These are phyloP conservation scores for Glareola pratincola DNA, from an alignment of 2,113 vertebrate genomes.

Conservation along the genomic window DNA sequence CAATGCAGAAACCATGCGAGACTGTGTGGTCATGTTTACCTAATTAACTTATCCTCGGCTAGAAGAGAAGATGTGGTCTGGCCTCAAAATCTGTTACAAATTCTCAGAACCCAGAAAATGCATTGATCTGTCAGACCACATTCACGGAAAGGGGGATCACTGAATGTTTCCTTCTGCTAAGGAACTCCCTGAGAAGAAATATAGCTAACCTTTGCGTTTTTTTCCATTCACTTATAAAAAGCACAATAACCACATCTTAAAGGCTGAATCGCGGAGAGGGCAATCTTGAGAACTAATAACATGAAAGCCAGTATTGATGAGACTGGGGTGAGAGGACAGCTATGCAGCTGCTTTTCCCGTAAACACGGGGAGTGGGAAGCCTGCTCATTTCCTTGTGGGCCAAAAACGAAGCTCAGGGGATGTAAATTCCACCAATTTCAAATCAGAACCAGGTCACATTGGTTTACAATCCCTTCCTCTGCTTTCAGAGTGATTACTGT, in stretches of 20 bases:
- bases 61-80: background rate
- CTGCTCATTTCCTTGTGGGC: background rate
- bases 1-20: background rate
- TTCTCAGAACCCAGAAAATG: background rate
- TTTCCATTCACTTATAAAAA: background rate
- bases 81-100: background rate
- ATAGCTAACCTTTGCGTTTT: background rate
- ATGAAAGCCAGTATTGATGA: slow-evolving; percentile 1
- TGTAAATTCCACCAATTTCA: background rate
- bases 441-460: background rate
- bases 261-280: background rate
- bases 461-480: background rate
- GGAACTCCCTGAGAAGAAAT: background rate
- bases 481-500: background rate
- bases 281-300: background rate
- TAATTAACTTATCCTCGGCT: background rate
- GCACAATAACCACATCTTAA: slow-evolving; percentile 11
- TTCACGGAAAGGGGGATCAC: background rate
- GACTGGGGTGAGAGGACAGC: background rate
- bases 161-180: slow-evolving; percentile 18
- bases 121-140: slow-evolving; percentile 13
- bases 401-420: background rate
- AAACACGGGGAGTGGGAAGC: background rate
- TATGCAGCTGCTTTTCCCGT: background rate
- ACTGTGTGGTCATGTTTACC: background rate